phyloP scores from a whole-genome alignment of 2,797 vertebrate species.

The Pangasius larnaudii region DNA sequence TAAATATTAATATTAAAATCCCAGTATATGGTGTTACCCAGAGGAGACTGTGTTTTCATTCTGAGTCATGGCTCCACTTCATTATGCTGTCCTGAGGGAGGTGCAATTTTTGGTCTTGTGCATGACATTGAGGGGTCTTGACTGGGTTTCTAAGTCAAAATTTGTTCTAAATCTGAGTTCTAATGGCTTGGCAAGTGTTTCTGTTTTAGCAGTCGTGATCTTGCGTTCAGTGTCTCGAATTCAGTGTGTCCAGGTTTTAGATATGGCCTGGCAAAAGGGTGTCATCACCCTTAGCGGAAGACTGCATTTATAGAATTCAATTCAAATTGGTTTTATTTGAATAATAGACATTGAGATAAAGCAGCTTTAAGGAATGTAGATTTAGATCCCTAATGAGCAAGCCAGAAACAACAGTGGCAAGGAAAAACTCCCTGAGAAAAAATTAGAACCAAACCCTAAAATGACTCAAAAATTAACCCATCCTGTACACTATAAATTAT shows the following conservation, averaged over 20 bases:
- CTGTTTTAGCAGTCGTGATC: background rate
- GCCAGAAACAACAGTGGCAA: background rate
- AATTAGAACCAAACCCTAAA: background rate
- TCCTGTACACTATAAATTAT: background rate
- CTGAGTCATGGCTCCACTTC: background rate
- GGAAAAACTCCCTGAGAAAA: background rate
- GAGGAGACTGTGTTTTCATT: background rate
- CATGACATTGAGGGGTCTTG: background rate
- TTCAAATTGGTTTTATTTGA: slow-evolving; percentile 1
- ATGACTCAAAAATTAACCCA: background rate
- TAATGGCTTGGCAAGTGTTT: background rate
- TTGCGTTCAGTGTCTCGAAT: background rate
- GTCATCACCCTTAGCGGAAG: background rate
- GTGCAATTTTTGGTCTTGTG: background rate
- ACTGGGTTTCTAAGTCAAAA: background rate
- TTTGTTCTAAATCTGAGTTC: background rate
- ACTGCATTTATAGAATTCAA: background rate
- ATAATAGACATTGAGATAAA: background rate
- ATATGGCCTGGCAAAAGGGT: background rate
- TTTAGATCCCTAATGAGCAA: background rate
- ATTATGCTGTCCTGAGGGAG: background rate
- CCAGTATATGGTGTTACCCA: background rate
- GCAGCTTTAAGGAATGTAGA: background rate
- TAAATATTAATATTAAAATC: background rate
- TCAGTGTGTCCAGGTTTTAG: background rate